A percentile compares a stretch with the other conserved stretches of the same genome.
phyloP scores from a whole-genome alignment of 2,113 vertebrate genomes.

The Pseudopodoces humilis region DNA sequence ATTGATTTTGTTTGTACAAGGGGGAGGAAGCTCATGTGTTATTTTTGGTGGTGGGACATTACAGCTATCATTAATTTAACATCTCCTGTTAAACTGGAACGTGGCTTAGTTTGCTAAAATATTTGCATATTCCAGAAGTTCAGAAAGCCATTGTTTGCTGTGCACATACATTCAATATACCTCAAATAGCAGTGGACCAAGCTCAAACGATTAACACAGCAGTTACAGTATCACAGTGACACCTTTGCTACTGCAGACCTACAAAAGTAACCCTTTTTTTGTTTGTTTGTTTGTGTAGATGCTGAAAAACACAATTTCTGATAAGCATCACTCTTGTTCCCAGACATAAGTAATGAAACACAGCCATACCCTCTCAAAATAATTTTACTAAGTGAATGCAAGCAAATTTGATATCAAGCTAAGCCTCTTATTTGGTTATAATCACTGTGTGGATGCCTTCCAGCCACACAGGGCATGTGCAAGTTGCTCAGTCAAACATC shows the following conservation, averaged over 20 bases:
- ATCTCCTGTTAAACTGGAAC: not conserved
- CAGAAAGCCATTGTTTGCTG: not conserved
- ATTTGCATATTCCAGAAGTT: not conserved
- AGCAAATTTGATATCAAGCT: not conserved
- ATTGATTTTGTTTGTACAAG: not conserved
- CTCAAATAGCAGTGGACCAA: not conserved
- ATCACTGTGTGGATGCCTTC: not conserved
- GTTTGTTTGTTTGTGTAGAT: not conserved
- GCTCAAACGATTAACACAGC: not conserved
- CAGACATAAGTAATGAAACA: not conserved
- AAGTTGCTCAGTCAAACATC: not conserved
- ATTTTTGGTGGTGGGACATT: not conserved
- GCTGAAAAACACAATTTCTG: not conserved
- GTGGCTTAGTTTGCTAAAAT: not conserved
- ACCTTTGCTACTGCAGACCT: not conserved
- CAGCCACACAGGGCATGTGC: not conserved
- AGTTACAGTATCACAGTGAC: not conserved
- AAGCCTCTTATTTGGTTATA: not conserved
- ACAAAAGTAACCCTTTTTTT: not conserved
- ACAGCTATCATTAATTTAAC: not conserved
- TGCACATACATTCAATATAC: accelerated
- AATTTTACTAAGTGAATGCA: not conserved
- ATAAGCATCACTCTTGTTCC: not conserved
- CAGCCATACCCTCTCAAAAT: not conserved
- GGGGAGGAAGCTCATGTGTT: not conserved